Base-by-base conservation (phyloP, 37 sponge, comb jelly and placozoan species). In the Halichondria panicea region DNA sequence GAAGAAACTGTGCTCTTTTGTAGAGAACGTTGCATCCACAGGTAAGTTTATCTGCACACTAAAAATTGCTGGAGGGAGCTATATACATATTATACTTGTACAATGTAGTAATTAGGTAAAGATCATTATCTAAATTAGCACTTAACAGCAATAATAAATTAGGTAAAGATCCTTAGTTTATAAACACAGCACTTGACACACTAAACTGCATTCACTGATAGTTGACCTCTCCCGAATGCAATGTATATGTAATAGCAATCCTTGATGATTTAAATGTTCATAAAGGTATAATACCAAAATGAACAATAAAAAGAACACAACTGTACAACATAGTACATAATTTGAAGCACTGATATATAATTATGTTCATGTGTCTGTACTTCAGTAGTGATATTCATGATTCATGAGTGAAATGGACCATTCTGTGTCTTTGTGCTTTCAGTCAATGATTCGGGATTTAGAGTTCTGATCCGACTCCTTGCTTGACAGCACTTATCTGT, bases 401-500 rank as follows among this genome's bases (percentile, higher is more conserved):
- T n/a, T n/a, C n/a, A n/a, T n/a, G n/a, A n/a, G n/a, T n/a, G n/a
- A n/a, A n/a, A n/a, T n/a, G n/a, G n/a, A n/a, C n/a, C n/a, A n/a
- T n/a, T n/a, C n/a, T n/a, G n/a, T n/a, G n/a, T n/a, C n/a, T n/a
- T n/a, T n/a, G n/a, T n/a, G n/a, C n/a, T n/a, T n/a, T n/a, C n/a
- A n/a, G n/a, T n/a, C 67, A 66, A 56, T 28, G 27, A 22, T 27
- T 66, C 43, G 22, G 67, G 67, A 66, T 42, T 39, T 15, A 48
- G 32, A 33, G 70, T 70, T 28, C 70, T 70, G 33, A 50, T 50
- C 40, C 80, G 39, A 37, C 84, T 75, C 34, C 84, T 30, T 19
- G 84, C 76, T 65, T 84, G 84, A 43, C 76, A 76, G 63, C 84
- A 84, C 71, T 84, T 84, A 71, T 84, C 84, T 0, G 76, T 78